Percentiles rank a stretch among this genome's conserved stretches.
phyloP scores from a whole-genome alignment of 2,797 vertebrate species.

The Melanotaenia parkinsoni region DNA sequence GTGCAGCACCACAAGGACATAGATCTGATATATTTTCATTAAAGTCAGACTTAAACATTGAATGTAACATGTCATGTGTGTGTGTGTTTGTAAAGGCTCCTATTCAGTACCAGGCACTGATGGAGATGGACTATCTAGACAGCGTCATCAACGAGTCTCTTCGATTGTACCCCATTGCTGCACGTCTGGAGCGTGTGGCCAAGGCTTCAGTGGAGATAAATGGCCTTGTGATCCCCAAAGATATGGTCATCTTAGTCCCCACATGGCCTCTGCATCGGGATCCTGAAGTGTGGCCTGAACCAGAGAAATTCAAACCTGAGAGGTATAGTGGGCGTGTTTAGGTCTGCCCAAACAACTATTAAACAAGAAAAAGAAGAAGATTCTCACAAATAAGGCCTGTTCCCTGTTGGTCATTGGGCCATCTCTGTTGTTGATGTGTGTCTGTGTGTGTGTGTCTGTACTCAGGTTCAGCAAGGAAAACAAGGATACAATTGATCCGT shows the following conservation, averaged over 20 bases:
- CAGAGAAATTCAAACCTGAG: constrained; percentile 82
- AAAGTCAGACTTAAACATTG: not conserved
- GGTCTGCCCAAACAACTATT: constrained; percentile 4
- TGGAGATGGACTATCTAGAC: constrained; percentile 86
- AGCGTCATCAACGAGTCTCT: constrained; percentile 80
- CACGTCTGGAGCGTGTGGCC: constrained; percentile 79
- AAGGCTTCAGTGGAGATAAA: constrained; percentile 81
- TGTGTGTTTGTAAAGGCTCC: constrained; percentile 62
- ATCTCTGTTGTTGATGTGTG: not conserved
- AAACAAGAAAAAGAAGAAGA: not conserved
- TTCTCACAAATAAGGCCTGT: not conserved
- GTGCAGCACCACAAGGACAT: not conserved
- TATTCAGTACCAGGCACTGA: constrained; percentile 70
- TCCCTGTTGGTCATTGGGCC: not conserved
- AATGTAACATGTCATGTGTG: not conserved
- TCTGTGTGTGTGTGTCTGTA: not conserved
- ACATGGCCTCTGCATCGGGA: constrained; percentile 73
- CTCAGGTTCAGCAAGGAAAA: constrained; percentile 85
- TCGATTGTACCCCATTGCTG: constrained; percentile 68
- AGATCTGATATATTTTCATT: not conserved
- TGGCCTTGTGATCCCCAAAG: constrained; percentile 78
- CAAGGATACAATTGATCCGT: constrained; percentile 78
- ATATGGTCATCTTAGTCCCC: constrained; percentile 72
- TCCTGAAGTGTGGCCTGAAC: constrained; percentile 77
- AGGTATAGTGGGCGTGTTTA: constrained; percentile 65